Conservation (phyloP, 2,888 invertebrate species). For the Chirona hameri region DNA sequence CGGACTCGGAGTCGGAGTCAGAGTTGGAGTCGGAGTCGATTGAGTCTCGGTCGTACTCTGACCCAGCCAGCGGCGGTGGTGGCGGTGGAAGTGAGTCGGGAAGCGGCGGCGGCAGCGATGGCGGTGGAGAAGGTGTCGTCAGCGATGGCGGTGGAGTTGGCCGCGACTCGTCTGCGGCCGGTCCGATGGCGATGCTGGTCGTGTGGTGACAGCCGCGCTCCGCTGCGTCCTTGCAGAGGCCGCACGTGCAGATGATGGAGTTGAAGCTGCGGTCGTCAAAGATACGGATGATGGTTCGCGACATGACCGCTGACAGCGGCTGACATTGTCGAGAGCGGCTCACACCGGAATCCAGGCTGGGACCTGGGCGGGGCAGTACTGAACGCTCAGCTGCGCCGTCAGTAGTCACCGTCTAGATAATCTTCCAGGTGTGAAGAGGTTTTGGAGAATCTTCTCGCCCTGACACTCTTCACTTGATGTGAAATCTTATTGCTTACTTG, state of each 20-base stretch:
- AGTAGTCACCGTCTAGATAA: no score
- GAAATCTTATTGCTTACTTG: no score
- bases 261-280: constrained; percentile 1
- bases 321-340: not conserved
- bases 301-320: not conserved
- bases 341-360: not conserved
- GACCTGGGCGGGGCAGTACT: no score
- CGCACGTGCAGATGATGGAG: constrained; percentile 26
- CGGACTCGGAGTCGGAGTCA: not conserved
- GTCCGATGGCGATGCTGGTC: not conserved
- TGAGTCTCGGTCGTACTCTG: not conserved
- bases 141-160: not conserved
- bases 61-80: not conserved
- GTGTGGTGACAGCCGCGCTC: constrained; percentile 9
- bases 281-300: constrained; percentile 8
- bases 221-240: not conserved
- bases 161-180: not conserved
- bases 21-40: not conserved
- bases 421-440: no score
- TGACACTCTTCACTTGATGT: no score
- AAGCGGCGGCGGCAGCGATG: not conserved
- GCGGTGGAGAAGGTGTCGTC: not conserved
- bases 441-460: no score
- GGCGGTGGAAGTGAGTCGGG: not conserved
- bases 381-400: no score